Evolutionary conservation across 2,113 vertebrate species (phyloP), one percentile per base, ranked within the genome.

Genomic region (Lipophrys pholis): DNA sequence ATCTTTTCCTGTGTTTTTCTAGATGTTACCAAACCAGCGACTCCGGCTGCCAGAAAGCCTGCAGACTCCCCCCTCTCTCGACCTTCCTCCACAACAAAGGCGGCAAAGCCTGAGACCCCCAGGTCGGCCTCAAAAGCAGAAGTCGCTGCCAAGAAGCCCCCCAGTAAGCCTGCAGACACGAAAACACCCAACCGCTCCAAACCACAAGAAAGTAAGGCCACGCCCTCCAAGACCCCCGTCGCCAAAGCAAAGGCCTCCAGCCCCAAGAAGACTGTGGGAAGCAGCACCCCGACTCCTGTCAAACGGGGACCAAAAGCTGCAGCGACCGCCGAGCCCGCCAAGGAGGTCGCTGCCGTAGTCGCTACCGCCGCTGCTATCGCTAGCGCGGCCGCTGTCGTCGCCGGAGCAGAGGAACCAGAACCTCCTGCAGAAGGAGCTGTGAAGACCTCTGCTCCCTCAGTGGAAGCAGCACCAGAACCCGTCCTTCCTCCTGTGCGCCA

Each of bases 201-300:
- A 78, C 68, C 84, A 16, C 89, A 90, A 54, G 92, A 93, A 1
- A 78, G 35, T 46, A 94, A 91, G 52, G 58, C 90, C 17, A 41
- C 84, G 1, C 63, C 83, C 9, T 80, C 82, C 35, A 93, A 87
- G 69, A 70, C 89, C 2, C 43, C 86, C n/a, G 57, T 5, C 15
- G 73, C 83, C 48, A 93, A 90, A 88, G 40, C 77, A 61, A 95
- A 94, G 87, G 51, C 78, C 39, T 30, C 92, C 64, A 90, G 84
- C 69, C 88, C 93, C 53, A 94, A 93, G 89, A 95, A 94, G 48
- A 62, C 88, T 6, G 91, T 93, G 46, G 93, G 93, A 40, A 94
- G 89, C 82, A 92, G 87, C 79, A 93, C 93, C 1, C 91, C 94
- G 0, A 92, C 91, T 71, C 90, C 94, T 11, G 90, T 94, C 11